Evolutionary conservation across 1,140 invertebrate genomes (phyloP).

Genomic region (Tribolium castaneum): DNA sequence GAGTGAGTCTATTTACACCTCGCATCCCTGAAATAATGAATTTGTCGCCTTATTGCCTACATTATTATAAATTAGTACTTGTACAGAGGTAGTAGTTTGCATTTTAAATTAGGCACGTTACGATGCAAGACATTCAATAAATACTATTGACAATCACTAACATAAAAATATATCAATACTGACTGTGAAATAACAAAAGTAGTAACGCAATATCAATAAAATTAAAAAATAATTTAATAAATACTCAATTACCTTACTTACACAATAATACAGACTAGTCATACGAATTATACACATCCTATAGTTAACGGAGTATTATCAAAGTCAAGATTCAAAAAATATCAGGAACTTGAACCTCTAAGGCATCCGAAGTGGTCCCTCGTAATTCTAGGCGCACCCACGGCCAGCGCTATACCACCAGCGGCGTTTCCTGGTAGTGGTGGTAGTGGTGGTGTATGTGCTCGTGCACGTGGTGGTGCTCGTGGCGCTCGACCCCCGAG

Average conservation of each 20-base stretch:
- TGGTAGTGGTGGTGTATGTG: slow-evolving; percentile 88
- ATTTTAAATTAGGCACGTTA: slow-evolving; percentile 37
- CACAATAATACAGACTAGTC: slow-evolving; percentile 31
- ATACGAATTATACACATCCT: slow-evolving; percentile 22
- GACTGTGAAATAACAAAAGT: slow-evolving; percentile 21
- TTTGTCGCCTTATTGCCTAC: slow-evolving; percentile 12
- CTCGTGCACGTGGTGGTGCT: slow-evolving; percentile 80
- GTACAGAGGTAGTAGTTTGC: slow-evolving; percentile 42
- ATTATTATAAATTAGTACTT: slow-evolving; percentile 40
- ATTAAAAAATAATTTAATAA: slow-evolving; percentile 41
- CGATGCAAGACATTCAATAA: slow-evolving; percentile 14
- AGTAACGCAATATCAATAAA: slow-evolving; percentile 28
- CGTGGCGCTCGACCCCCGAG: slow-evolving; percentile 66
- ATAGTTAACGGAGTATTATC: slow-evolving; percentile 33
- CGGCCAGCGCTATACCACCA: slow-evolving; percentile 54
- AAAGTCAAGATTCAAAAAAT: slow-evolving; percentile 30
- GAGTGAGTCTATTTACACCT: slow-evolving; percentile 14
- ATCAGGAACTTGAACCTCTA: slow-evolving; percentile 29
- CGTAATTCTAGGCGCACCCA: background rate
- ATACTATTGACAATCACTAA: slow-evolving; percentile 34
- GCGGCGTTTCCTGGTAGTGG: slow-evolving; percentile 72
- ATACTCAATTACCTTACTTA: slow-evolving; percentile 27
- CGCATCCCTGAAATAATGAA: slow-evolving; percentile 9
- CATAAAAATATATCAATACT: slow-evolving; percentile 34
- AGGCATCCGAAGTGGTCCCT: slow-evolving; percentile 21